A percentile compares a stretch with the other conserved stretches of the same genome.
Evolutionary conservation across 2,888 invertebrate species (phyloP).

Genomic region (Drosophila algonquin): DNA sequence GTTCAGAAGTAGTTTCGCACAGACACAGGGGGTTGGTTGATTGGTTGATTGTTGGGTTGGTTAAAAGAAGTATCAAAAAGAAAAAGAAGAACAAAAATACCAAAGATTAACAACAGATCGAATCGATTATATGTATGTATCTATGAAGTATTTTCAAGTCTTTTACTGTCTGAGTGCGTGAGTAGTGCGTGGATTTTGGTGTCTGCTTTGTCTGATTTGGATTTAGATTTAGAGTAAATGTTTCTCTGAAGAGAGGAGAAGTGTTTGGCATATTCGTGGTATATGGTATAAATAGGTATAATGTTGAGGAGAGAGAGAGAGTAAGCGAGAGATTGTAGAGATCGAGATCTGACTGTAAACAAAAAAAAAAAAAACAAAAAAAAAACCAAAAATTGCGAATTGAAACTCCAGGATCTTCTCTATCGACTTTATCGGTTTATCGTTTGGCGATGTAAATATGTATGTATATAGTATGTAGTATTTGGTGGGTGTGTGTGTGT

Average conservation of each 20-base stretch:
- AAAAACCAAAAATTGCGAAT: background rate
- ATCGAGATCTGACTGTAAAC: background rate
- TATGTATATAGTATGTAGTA: background rate
- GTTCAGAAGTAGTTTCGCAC: slow-evolving; percentile 52
- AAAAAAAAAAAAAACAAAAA: background rate
- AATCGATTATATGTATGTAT: slow-evolving; percentile 28
- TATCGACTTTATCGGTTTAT: background rate
- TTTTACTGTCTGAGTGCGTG: slow-evolving; percentile 17
- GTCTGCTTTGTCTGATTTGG: slow-evolving; percentile 2
- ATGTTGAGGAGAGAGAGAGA: background rate
- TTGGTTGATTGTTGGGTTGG: slow-evolving; percentile 25
- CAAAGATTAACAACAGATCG: slow-evolving; percentile 51
- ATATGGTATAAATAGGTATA: background rate
- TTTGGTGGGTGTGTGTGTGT: too few species aligned
- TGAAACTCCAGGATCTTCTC: background rate
- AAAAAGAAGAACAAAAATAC: slow-evolving; percentile 44
- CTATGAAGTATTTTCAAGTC: slow-evolving; percentile 16
- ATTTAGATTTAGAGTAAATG: background rate
- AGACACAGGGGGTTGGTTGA: slow-evolving; percentile 29
- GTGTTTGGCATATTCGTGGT: background rate
- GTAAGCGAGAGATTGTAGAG: background rate
- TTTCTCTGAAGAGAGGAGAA: background rate
- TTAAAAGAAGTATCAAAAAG: slow-evolving; percentile 38
- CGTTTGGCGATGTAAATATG: background rate
- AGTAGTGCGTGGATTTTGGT: slow-evolving; percentile 4